These are phyloP conservation scores for Crocodylus rhombifer DNA, from an alignment of 2,797 vertebrate species.

Conservation along the genomic window DNA sequence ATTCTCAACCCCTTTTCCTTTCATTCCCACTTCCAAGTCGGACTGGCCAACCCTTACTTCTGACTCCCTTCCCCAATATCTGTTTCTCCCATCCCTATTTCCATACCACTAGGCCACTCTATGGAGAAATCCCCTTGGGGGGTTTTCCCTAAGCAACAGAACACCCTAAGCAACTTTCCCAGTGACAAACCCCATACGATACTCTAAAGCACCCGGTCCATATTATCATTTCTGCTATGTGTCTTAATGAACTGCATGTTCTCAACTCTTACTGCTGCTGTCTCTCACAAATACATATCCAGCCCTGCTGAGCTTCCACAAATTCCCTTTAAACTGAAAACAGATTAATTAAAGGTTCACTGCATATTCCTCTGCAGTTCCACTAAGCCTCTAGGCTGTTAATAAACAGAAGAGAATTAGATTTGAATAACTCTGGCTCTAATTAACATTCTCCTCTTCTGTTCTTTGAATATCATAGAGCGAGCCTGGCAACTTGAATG, in stretches of 20 bases:
- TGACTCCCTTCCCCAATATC: background rate
- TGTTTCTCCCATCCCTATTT: no score
- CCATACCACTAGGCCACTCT: background rate
- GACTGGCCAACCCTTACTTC: background rate
- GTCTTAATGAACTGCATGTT: background rate
- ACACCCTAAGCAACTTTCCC: background rate
- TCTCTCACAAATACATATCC: background rate
- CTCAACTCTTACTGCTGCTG: background rate
- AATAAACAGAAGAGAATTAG: constrained; percentile 50
- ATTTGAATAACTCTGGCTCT: constrained; percentile 39
- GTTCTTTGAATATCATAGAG: constrained; percentile 29
- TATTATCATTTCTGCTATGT: background rate
- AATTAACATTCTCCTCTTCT: constrained; percentile 44
- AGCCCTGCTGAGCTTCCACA: background rate
- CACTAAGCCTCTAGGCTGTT: constrained; percentile 31
- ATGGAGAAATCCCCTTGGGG: background rate
- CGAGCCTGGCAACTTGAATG: background rate
- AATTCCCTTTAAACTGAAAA: background rate
- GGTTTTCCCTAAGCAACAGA: background rate
- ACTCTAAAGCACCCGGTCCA: rapidly evolving
- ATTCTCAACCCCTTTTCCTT: background rate
- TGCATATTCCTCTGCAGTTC: background rate
- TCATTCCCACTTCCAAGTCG: background rate
- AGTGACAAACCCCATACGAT: background rate
- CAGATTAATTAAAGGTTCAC: constrained; percentile 57